A percentile compares a stretch with the other conserved stretches of the same genome.
Evolutionary conservation across 2,888 invertebrate genomes (phyloP).

Genomic region (Patella depressa): DNA sequence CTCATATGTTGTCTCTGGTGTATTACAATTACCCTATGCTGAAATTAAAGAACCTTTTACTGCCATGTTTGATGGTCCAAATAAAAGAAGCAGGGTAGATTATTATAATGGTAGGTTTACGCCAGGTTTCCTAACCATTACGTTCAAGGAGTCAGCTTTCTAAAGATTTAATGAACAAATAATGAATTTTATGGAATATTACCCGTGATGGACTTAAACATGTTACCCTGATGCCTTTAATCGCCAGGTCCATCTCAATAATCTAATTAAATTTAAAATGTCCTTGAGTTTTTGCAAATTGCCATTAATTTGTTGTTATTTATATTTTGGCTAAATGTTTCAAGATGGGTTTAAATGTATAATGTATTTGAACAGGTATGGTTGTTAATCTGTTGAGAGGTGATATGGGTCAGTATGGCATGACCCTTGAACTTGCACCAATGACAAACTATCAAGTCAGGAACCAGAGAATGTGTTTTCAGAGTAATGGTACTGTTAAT

Average conservation of each 20-base stretch:
- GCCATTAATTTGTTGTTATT: too few relatives aligned
- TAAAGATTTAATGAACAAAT: too few relatives aligned
- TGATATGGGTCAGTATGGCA: slow-evolving; percentile 72
- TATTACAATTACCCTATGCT: slow-evolving; percentile 89
- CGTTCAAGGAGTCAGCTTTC: neutral
- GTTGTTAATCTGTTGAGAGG: slow-evolving; percentile 91
- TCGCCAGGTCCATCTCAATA: too few relatives aligned
- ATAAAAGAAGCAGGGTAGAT: slow-evolving; percentile 88
- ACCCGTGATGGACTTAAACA: neutral
- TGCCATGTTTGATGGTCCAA: slow-evolving; percentile 86
- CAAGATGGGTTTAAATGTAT: too few relatives aligned
- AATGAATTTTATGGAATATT: too few relatives aligned
- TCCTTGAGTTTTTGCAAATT: too few relatives aligned
- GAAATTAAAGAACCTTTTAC: slow-evolving; percentile 93
- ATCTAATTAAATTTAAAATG: too few relatives aligned
- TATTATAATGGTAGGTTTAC: slow-evolving; percentile 84
- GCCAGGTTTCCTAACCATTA: neutral
- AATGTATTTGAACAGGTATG: slow-evolving; percentile 75
- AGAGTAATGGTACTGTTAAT: slow-evolving; percentile 83
- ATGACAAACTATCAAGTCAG: slow-evolving; percentile 79
- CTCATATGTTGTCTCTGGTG: slow-evolving; percentile 54
- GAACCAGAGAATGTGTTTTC: slow-evolving; percentile 85
- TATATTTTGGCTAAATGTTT: too few relatives aligned
- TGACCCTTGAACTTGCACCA: slow-evolving; percentile 78
- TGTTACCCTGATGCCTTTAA: neutral